phyloP scores from a whole-genome alignment of 2,113 vertebrate genomes.

The Zosterops hypoxanthus region DNA sequence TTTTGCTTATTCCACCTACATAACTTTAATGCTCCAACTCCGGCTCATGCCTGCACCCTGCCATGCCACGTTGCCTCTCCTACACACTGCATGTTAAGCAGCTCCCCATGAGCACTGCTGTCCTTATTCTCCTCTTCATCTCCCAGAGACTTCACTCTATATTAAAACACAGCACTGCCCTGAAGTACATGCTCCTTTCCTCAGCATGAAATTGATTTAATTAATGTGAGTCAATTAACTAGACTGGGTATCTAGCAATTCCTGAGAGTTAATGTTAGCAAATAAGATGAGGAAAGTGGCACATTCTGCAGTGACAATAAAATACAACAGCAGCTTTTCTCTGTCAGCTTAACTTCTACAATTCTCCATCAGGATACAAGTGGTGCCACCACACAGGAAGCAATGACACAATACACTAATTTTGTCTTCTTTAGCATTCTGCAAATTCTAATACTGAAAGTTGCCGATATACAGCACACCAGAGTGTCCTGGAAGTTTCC shows the following conservation, averaged over 20 bases:
- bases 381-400: background rate
- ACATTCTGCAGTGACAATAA: background rate
- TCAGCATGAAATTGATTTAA: background rate
- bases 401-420: background rate
- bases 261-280: background rate
- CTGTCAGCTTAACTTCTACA: background rate
- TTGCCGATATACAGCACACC: background rate
- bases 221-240: constrained; percentile 29
- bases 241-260: background rate
- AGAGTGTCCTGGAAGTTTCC: background rate
- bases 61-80: fast-evolving
- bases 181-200: background rate
- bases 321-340: background rate
- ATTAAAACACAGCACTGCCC: background rate
- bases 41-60: fast-evolving
- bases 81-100: background rate
- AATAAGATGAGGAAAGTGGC: background rate
- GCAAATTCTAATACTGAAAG: background rate
- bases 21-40: background rate
- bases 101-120: background rate
- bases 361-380: background rate
- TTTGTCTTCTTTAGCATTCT: background rate
- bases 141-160: background rate
- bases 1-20: background rate
- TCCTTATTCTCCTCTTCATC: background rate